These are phyloP conservation scores for Molorchus minor DNA, from an alignment of 2,888 invertebrate species.

Conservation along the genomic window DNA sequence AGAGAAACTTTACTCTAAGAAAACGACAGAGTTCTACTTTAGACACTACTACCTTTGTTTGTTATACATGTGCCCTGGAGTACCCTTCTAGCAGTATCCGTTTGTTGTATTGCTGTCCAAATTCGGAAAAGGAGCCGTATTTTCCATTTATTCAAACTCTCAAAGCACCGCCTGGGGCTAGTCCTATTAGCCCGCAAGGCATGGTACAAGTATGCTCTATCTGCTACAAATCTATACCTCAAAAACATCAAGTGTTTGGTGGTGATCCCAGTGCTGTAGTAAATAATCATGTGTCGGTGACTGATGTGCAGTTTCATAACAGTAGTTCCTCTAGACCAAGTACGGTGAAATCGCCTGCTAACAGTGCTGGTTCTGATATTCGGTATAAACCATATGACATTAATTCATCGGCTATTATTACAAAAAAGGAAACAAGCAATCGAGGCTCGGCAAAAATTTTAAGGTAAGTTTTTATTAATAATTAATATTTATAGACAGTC, in stretches of 20 bases:
- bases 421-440: too few relatives aligned
- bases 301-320: constrained; percentile 58
- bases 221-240: constrained; percentile 84
- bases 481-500: neutral
- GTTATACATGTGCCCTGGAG: constrained; percentile 88
- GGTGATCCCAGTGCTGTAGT: constrained; percentile 50
- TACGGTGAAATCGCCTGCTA: constrained; percentile 67
- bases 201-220: constrained; percentile 89
- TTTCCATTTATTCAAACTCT: constrained; percentile 88
- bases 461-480: constrained; percentile 42
- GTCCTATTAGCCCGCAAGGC: constrained; percentile 90
- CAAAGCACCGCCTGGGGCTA: constrained; percentile 83
- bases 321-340: constrained; percentile 62
- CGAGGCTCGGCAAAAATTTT: too few relatives aligned
- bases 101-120: constrained; percentile 84
- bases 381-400: constrained; percentile 70
- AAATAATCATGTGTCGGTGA: constrained; percentile 59
- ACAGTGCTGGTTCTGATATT: constrained; percentile 67
- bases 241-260: constrained; percentile 75
- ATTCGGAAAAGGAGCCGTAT: constrained; percentile 87
- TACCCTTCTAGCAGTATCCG: constrained; percentile 83
- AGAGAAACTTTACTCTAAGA: constrained; percentile 82
- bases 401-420: constrained; percentile 61
- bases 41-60: constrained; percentile 80
- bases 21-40: constrained; percentile 75